Base-by-base conservation (phyloP, 2,113 vertebrate species). In the Coptodon bakossiorum region DNA sequence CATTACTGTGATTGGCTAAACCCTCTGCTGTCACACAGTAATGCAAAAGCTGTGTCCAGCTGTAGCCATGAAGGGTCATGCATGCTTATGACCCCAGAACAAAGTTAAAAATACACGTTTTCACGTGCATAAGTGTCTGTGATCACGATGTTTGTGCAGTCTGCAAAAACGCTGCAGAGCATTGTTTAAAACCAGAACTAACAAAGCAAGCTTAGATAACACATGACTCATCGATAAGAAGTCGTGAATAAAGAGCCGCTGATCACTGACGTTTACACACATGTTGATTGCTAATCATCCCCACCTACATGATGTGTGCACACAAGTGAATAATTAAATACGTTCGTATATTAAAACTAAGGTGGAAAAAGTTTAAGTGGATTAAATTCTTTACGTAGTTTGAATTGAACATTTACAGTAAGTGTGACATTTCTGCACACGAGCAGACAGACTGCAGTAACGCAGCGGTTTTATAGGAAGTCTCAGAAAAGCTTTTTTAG, bases 41-140 rank as follows among this genome's bases (percentile, higher is more conserved):
- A 54, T 78, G 38, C 38, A 45, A 43, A 73, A 91, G 82, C 91
- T 92, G 80, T 94, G 91, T 84, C 92, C 95, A 89, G 93, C 83
- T 61, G 78, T 90, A 93, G 89, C 94, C 91, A 91, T 86, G 19
- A 22, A 90, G 94, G 16, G 66, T 7, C 71, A 56, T 92, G 89
- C 92, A 95, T 84, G 91, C 93, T 85, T 91, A 92, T 95, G 85
- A 53, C 3, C 38, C 68, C 38, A 27, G 40, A 10, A 9, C 45
- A 45, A 27, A 45, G 68, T 45, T 45, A 45, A 17, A 45, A 45
- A 22, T 11, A 14, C 6, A 34, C 7, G 5, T 16, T 29, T 76
- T 29, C 24, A 76, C 2, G 14, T 76, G 61, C 68, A 17, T 22
- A 38, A 19, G 54, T 53, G 17, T 50, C 16, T 13, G 19, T 36